Evolutionary conservation across 2,113 vertebrate genomes (phyloP).

Genomic region (Anarhynchus alexandrinus): DNA sequence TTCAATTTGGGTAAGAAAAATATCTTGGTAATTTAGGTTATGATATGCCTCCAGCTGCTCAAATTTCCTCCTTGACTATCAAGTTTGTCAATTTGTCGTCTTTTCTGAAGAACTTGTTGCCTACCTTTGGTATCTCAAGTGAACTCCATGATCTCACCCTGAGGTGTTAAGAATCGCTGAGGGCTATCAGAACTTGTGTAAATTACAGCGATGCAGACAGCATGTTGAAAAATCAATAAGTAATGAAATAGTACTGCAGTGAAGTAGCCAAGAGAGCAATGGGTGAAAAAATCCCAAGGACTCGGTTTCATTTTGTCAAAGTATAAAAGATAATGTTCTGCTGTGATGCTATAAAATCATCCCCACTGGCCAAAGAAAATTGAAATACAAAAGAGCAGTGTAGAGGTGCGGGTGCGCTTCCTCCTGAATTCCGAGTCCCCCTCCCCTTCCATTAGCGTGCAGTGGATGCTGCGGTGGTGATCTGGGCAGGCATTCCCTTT

Average conservation of each 20-base stretch:
- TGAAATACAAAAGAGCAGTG: constrained; percentile 45
- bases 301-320: constrained; percentile 79
- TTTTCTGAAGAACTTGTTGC: constrained; percentile 63
- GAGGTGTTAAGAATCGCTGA: constrained; percentile 79
- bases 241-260: constrained; percentile 82
- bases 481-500: not conserved
- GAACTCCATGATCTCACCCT: constrained; percentile 72
- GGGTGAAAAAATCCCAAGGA: constrained; percentile 81
- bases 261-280: constrained; percentile 79
- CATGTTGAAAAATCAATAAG: constrained; percentile 80
- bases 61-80: constrained; percentile 19
- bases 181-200: constrained; percentile 81
- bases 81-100: constrained; percentile 66
- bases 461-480: not conserved
- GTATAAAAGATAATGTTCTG: constrained; percentile 78
- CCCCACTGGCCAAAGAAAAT: constrained; percentile 68
- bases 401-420: not conserved
- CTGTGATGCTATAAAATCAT: constrained; percentile 70
- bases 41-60: not conserved
- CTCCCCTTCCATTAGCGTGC: not conserved
- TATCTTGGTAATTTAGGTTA: not conserved
- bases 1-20: not conserved
- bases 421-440: not conserved
- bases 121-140: constrained; percentile 57
- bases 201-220: constrained; percentile 81